Evolutionary conservation across 2,888 invertebrate genomes (phyloP).

Genomic region (Parnassius smintheus): DNA sequence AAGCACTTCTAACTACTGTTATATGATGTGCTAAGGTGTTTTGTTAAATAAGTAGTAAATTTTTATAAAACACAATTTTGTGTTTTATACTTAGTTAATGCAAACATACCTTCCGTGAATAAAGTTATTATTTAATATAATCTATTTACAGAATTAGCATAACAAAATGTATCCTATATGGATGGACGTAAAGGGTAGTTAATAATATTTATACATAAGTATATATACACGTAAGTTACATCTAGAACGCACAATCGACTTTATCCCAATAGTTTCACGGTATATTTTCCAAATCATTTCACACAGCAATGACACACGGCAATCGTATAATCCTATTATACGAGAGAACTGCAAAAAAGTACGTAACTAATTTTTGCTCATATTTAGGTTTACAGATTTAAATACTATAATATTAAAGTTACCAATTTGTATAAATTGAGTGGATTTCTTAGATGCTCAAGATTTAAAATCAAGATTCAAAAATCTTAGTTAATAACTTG

Average conservation of each 20-base stretch:
- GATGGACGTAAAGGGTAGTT: not conserved
- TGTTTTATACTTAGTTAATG: no score
- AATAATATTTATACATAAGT: not conserved
- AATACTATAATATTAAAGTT: not conserved
- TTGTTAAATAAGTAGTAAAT: no score
- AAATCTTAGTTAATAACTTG: no score
- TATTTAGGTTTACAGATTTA: not conserved
- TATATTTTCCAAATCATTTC: slow-evolving; percentile 3
- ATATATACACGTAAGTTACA: no score
- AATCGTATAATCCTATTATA: slow-evolving; percentile 13
- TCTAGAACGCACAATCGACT: slow-evolving; percentile 21
- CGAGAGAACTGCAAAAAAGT: not conserved
- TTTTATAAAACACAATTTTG: no score
- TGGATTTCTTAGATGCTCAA: not conserved
- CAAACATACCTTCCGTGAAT: no score
- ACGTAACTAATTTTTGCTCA: not conserved
- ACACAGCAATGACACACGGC: slow-evolving; percentile 26
- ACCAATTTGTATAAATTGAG: not conserved
- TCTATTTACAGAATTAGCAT: not conserved
- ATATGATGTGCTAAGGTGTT: not conserved
- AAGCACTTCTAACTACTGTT: not conserved
- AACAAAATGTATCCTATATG: not conserved
- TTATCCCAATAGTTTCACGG: slow-evolving; percentile 12
- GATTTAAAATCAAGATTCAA: not conserved
- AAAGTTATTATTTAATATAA: no score